Percentiles rank a stretch among this genome's conserved stretches.
Evolutionary conservation across 2,888 invertebrate species (phyloP).

Genomic region (Ctena decussata): DNA sequence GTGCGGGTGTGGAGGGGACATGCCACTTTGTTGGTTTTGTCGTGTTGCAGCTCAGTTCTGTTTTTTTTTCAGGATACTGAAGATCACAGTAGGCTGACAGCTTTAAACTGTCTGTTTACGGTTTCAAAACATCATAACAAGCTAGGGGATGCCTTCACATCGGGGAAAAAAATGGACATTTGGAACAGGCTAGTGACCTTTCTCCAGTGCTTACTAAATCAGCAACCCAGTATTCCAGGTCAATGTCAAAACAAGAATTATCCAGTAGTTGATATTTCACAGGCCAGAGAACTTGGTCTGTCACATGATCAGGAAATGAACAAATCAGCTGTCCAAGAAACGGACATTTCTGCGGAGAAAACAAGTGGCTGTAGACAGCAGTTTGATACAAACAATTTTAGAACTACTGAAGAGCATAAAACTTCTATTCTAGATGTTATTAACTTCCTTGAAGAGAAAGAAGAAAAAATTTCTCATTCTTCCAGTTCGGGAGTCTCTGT

Average conservation of each 20-base stretch:
- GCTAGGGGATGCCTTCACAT: conserved; percentile 10
- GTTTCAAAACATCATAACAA: conserved; percentile 40
- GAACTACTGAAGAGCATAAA: not conserved
- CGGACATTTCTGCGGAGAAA: not conserved
- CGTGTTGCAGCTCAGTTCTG: too few relatives aligned
- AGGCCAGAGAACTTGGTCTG: not conserved
- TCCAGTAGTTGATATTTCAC: not conserved
- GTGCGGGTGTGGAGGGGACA: too few relatives aligned
- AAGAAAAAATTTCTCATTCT: not conserved
- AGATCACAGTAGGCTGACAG: conserved; percentile 31
- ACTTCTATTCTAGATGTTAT: not conserved
- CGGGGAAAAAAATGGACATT: conserved; percentile 30
- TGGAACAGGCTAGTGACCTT: conserved; percentile 44
- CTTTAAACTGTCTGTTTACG: conserved; percentile 47
- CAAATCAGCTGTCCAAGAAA: not conserved
- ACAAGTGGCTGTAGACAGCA: not conserved
- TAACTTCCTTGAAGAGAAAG: not conserved
- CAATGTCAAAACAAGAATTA: not conserved
- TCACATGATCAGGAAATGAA: not conserved
- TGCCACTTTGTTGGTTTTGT: too few relatives aligned
- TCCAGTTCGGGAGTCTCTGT: not conserved
- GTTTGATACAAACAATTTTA: not conserved
- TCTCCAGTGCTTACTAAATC: conserved; percentile 25
- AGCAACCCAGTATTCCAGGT: not conserved
- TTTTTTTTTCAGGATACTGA: conserved; percentile 16